These are phyloP conservation scores for Phalacrocorax aristotelis DNA, from an alignment of 2,113 vertebrate genomes.

Conservation along the genomic window DNA sequence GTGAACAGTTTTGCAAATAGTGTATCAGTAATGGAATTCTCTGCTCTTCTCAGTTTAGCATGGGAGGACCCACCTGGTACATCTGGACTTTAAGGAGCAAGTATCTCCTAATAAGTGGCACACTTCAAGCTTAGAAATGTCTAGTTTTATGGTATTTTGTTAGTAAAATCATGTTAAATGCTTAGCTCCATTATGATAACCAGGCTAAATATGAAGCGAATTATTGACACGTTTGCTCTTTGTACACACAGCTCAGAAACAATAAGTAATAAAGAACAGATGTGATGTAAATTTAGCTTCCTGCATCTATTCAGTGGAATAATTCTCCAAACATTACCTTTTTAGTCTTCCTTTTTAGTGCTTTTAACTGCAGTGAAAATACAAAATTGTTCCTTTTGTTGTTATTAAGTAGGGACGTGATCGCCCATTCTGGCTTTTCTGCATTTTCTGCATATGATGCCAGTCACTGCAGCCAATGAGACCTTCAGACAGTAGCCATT, in stretches of 20 bases:
- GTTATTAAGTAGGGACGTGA: background rate
- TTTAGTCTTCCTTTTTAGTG: background rate
- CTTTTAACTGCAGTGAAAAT: constrained; percentile 44
- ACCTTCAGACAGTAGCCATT: constrained; percentile 65
- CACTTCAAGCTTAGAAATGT: background rate
- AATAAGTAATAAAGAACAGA: constrained; percentile 58
- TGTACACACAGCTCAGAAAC: constrained; percentile 11
- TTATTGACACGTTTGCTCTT: constrained; percentile 32
- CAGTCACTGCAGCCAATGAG: constrained; percentile 49
- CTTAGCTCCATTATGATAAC: background rate
- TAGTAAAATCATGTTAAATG: background rate
- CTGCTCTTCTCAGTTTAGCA: background rate
- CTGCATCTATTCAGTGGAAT: constrained; percentile 17
- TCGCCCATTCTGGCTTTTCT: constrained; percentile 8
- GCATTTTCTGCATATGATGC: constrained; percentile 51
- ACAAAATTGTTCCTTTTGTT: background rate
- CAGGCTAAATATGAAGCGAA: constrained; percentile 11
- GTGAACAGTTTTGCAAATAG: background rate
- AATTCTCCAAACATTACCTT: constrained; percentile 29
- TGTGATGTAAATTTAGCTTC: background rate
- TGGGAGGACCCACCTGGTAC: background rate
- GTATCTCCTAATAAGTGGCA: constrained; percentile 42
- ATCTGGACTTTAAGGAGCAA: constrained; percentile 12
- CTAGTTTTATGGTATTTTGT: background rate
- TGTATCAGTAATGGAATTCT: background rate